phyloP scores from a whole-genome alignment of 2,113 vertebrate species.

The Callorhinus ursinus region DNA sequence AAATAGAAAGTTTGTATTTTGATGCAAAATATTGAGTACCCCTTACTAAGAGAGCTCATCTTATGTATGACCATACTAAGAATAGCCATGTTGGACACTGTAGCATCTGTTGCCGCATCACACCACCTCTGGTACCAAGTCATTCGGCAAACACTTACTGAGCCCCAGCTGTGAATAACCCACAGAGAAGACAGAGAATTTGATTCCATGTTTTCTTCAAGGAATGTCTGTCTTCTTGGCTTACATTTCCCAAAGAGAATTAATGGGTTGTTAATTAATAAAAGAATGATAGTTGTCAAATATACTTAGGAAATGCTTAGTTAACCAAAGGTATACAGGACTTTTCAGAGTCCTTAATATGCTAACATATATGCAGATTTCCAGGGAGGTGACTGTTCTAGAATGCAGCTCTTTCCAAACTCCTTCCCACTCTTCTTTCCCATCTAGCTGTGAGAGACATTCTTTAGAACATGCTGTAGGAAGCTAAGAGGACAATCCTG shows the following conservation, averaged over 20 bases:
- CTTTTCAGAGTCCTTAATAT: neutral
- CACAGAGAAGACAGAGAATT: constrained; percentile 24
- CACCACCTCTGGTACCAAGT: neutral
- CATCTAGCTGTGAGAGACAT: neutral
- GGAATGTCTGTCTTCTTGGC: neutral
- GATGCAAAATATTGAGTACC: constrained; percentile 5
- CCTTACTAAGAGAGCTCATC: neutral
- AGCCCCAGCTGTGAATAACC: neutral
- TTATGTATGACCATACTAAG: neutral
- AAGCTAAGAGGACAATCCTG: neutral
- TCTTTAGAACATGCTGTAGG: constrained; percentile 1
- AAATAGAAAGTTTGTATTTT: constrained; percentile 47
- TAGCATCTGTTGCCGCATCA: neutral
- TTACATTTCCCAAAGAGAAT: constrained; percentile 43
- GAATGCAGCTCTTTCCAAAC: neutral
- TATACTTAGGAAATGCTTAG: constrained; percentile 27
- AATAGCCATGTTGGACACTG: neutral
- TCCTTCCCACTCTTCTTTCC: neutral
- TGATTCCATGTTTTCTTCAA: neutral
- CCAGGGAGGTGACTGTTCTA: neutral
- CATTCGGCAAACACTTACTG: constrained; percentile 9
- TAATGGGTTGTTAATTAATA: constrained; percentile 44
- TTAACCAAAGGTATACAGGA: neutral
- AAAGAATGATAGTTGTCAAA: constrained; percentile 7
- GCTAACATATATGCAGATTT: neutral